These are phyloP conservation scores for Glandiceps talaboti DNA, from an alignment of 53 echinoderm and acorn worm species.

Conservation along the genomic window DNA sequence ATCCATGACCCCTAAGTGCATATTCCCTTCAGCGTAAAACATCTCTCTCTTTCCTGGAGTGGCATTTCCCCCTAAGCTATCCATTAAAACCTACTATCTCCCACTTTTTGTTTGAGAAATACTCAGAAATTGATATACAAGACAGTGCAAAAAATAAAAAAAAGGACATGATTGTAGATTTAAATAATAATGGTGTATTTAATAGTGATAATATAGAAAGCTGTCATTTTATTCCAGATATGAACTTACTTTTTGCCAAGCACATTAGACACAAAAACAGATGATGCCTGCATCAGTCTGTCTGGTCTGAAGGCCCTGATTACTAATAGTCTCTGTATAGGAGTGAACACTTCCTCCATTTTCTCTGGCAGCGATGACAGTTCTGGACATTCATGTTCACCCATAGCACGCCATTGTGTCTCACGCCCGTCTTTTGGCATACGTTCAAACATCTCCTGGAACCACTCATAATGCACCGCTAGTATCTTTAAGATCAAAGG, in stretches of 20 bases:
- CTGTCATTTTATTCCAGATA: too few species aligned
- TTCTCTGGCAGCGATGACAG: slow-evolving; percentile 74
- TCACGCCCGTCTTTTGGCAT: slow-evolving; percentile 99
- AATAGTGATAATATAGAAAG: too few species aligned
- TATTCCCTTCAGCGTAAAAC: too few species aligned
- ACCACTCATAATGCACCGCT: slow-evolving; percentile 92
- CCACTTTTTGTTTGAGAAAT: too few species aligned
- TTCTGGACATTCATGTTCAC: slow-evolving; percentile 90
- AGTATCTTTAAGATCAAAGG: slow-evolving; percentile 53
- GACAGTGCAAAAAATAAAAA: too few species aligned
- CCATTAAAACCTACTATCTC: too few species aligned
- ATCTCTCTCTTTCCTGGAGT: too few species aligned
- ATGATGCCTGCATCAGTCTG: slow-evolving; percentile 70
- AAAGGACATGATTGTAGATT: too few species aligned
- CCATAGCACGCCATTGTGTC: slow-evolving; percentile 89
- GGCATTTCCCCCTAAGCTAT: too few species aligned
- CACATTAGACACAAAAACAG: slow-evolving; percentile 48
- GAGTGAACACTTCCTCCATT: slow-evolving; percentile 87
- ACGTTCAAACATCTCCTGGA: slow-evolving; percentile 99
- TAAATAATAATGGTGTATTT: too few species aligned
- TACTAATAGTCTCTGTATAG: slow-evolving; percentile 83
- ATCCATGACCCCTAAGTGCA: too few species aligned
- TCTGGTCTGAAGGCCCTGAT: slow-evolving; percentile 80
- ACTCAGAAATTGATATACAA: too few species aligned
- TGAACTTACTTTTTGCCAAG: slow-evolving; percentile 23